A percentile compares a stretch with the other conserved stretches of the same genome.
Evolutionary conservation across 1,140 invertebrate genomes (phyloP).

Genomic region (Sminthurides bifidus): DNA sequence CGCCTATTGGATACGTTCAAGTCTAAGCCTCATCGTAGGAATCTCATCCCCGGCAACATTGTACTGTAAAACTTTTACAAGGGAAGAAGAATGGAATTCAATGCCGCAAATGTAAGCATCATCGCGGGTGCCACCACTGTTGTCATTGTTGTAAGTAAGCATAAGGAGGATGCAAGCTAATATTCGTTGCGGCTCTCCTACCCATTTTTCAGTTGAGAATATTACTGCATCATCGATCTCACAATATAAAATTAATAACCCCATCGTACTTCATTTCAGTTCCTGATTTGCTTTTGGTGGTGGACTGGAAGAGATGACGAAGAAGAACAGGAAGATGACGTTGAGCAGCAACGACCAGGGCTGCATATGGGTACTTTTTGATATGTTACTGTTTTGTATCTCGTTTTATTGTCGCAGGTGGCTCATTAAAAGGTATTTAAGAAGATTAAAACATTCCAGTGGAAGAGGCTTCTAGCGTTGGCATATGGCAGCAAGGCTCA

Average conservation of each 20-base stretch:
- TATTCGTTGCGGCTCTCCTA: too few relatives aligned
- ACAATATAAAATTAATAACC: too few relatives aligned
- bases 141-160: background rate
- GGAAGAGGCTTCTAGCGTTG: background rate
- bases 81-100: too few relatives aligned
- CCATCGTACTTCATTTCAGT: background rate
- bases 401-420: too few relatives aligned
- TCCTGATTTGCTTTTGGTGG: background rate
- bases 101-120: background rate
- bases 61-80: too few relatives aligned
- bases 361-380: conserved; percentile 5
- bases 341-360: background rate
- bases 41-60: too few relatives aligned
- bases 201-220: background rate
- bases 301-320: conserved; percentile 1
- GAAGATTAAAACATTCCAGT: background rate
- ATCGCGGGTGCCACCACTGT: background rate
- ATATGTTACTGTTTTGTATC: too few relatives aligned
- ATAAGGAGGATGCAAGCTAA: background rate
- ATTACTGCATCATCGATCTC: background rate
- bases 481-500: background rate
- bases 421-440: background rate
- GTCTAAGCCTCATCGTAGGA: too few relatives aligned
- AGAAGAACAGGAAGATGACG: background rate
- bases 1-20: too few relatives aligned